Conservation (phyloP, 2,888 invertebrate species). For the Lepidonotus clava region DNA sequence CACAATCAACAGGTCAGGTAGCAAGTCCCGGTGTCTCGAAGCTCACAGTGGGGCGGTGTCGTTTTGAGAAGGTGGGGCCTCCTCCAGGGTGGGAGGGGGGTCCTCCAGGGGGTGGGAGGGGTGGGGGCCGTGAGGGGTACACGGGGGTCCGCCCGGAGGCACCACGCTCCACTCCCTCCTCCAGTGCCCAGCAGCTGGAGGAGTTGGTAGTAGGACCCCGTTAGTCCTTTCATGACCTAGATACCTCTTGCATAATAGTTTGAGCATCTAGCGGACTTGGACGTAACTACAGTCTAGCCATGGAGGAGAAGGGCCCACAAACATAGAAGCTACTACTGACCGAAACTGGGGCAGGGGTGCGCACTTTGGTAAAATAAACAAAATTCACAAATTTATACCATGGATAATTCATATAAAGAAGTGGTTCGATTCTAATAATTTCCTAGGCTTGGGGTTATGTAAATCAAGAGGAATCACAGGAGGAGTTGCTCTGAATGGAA, state of each 20-base stretch:
- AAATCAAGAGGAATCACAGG: neutral
- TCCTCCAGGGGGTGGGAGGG: neutral
- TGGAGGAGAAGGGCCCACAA: constrained; percentile 8
- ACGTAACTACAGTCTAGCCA: too few species aligned
- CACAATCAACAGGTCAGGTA: too few species aligned
- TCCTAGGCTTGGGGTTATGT: neutral
- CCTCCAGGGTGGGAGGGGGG: neutral
- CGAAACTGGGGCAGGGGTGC: constrained; percentile 29
- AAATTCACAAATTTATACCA: neutral
- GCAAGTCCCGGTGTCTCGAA: too few species aligned
- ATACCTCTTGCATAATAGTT: too few species aligned
- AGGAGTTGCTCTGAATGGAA: neutral
- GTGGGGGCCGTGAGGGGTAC: neutral
- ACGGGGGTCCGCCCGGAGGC: neutral
- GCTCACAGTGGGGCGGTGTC: neutral
- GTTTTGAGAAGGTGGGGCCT: constrained; percentile 15
- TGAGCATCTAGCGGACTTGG: too few species aligned
- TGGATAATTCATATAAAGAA: neutral
- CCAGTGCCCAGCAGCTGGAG: neutral
- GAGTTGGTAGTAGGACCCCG: too few species aligned
- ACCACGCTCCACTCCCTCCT: constrained; percentile 13
- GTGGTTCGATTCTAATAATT: neutral
- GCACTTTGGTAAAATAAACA: neutral
- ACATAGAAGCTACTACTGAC: neutral
- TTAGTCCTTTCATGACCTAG: too few species aligned